Evolutionary conservation across 2,797 vertebrate genomes (phyloP).

Genomic region (Enteromius thamalakanensis): DNA sequence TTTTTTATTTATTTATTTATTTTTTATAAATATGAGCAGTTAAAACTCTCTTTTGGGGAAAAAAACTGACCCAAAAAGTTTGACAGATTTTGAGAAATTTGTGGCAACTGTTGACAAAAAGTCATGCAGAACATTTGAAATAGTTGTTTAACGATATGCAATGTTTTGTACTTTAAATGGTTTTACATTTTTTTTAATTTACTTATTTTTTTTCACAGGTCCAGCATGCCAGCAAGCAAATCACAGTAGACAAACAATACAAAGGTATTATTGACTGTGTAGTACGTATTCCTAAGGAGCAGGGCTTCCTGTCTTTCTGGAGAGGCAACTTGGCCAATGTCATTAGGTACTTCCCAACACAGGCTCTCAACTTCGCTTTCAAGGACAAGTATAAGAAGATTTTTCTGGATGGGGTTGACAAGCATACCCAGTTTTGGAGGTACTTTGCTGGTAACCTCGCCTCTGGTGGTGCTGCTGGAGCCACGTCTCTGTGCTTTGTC

Average conservation of each 20-base stretch:
- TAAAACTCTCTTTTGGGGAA: not conserved
- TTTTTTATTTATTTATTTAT: too few species aligned
- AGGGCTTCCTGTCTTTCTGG: conserved; percentile 80
- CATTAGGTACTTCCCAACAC: conserved; percentile 82
- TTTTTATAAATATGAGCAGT: not conserved
- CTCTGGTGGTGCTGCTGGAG: conserved; percentile 78
- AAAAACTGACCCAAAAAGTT: not conserved
- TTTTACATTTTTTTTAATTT: not conserved
- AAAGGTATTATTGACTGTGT: conserved; percentile 82
- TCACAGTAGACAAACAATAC: conserved; percentile 78
- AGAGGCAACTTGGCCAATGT: conserved; percentile 82
- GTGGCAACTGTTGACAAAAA: not conserved
- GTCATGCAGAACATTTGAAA: not conserved
- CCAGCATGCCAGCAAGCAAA: conserved; percentile 78
- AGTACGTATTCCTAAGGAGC: conserved; percentile 80
- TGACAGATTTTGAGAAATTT: not conserved
- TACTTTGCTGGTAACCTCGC: conserved; percentile 81
- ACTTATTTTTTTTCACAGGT: too few species aligned
- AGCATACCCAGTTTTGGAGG: conserved; percentile 80
- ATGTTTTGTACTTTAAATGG: not conserved
- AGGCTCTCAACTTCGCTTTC: conserved; percentile 83
- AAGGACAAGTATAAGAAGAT: conserved; percentile 84
- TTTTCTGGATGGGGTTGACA: conserved; percentile 79
- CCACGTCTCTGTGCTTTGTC: conserved; percentile 80
- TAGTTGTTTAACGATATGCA: not conserved